These are phyloP conservation scores for Platysternon megacephalum DNA, from an alignment of 2,113 vertebrate species.

Conservation along the genomic window DNA sequence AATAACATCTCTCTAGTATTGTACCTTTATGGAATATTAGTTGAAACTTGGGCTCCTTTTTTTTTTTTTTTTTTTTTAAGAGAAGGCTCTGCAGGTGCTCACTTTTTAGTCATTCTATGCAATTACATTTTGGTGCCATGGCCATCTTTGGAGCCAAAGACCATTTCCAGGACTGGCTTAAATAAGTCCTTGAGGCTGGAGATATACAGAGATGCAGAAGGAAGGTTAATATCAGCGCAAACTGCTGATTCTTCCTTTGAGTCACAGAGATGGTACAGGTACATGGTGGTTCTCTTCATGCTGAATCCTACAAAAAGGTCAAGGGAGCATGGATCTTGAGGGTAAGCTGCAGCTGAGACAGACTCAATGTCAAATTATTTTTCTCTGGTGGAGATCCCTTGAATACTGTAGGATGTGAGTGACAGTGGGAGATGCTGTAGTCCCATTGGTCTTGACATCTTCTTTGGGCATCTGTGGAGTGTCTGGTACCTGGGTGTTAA, in stretches of 20 bases:
- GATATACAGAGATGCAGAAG: not conserved
- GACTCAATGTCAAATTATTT: not conserved
- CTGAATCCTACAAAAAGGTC: too few species aligned
- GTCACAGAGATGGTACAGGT: not conserved
- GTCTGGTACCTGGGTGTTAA: not conserved
- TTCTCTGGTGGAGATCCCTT: not conserved
- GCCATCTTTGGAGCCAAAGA: not conserved
- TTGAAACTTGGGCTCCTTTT: too few species aligned
- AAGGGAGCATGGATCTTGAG: not conserved
- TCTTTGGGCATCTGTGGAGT: fast-evolving
- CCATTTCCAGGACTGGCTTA: not conserved
- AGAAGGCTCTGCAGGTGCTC: not conserved
- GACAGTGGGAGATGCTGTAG: not conserved
- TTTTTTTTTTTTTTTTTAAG: too few species aligned
- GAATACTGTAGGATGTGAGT: not conserved
- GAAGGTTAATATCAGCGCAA: not conserved
- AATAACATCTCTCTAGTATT: too few species aligned
- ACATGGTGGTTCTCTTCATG: not conserved
- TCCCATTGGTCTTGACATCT: not conserved
- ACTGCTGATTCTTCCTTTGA: not conserved
- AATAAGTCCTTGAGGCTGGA: not conserved
- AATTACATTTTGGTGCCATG: not conserved
- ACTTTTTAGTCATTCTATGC: not conserved
- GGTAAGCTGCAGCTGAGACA: not conserved
- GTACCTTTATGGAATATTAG: too few species aligned